Conservation (phyloP, 2,113 vertebrate species). For the Gallinago paraguaiae region DNA sequence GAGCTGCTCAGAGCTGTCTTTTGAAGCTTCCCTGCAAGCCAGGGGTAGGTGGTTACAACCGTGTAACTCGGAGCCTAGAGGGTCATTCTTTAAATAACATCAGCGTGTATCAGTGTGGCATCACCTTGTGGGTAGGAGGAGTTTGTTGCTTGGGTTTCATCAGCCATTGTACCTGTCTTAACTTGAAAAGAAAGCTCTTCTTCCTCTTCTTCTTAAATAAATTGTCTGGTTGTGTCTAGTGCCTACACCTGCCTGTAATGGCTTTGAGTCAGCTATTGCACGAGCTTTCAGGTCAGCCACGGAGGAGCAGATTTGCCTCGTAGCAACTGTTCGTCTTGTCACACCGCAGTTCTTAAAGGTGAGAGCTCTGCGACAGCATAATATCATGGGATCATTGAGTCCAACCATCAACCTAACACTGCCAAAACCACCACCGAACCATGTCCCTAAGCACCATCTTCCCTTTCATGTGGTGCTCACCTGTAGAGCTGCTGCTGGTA, state of each 20-base stretch:
- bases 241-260: conserved; percentile 85
- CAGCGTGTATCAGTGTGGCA: neutral
- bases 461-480: rapidly evolving
- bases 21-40: neutral
- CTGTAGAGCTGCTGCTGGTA: neutral
- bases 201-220: conserved; percentile 35
- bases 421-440: neutral
- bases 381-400: neutral
- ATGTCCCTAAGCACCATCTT: neutral
- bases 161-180: neutral
- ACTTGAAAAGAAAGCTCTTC: neutral
- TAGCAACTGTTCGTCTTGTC: conserved; percentile 88
- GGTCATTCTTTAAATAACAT: neutral
- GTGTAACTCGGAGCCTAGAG: neutral
- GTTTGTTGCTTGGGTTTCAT: neutral
- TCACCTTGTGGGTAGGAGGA: neutral
- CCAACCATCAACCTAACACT: neutral
- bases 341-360: conserved; percentile 86
- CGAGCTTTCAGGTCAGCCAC: conserved; percentile 81
- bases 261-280: conserved; percentile 79
- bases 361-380: neutral
- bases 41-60: neutral
- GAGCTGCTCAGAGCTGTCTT: neutral
- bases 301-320: conserved; percentile 89
- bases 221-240: conserved; percentile 74